These are phyloP conservation scores for Lithobates sylvaticus DNA, from an alignment of 2,797 vertebrate species.

Conservation along the genomic window DNA sequence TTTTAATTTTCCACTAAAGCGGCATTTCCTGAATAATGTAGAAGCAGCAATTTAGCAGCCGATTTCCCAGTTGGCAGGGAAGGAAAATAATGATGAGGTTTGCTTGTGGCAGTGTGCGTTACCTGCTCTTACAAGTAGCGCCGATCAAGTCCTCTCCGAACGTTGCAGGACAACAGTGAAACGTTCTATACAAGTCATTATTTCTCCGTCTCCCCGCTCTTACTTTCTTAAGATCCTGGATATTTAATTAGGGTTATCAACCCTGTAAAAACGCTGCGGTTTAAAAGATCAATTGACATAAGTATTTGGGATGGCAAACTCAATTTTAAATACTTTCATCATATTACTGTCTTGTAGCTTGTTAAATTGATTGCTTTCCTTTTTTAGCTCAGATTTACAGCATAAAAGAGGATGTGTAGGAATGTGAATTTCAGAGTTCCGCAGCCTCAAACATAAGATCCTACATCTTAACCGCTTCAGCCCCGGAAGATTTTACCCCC, in stretches of 20 bases:
- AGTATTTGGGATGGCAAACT: conserved; percentile 49
- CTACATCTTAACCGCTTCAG: neutral
- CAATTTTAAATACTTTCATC: conserved; percentile 37
- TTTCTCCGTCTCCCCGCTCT: conserved; percentile 11
- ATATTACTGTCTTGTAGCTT: conserved; percentile 33
- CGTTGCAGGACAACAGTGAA: conserved; percentile 12
- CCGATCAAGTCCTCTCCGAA: conserved; percentile 4
- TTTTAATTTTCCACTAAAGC: neutral
- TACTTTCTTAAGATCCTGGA: conserved; percentile 36
- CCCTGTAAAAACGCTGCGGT: conserved; percentile 31
- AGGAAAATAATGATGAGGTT: conserved; percentile 12
- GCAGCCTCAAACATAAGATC: neutral
- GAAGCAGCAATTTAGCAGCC: conserved; percentile 32
- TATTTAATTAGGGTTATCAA: conserved; percentile 51
- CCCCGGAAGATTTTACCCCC: no score
- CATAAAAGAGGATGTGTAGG: neutral
- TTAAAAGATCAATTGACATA: conserved; percentile 56
- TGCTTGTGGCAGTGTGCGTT: neutral
- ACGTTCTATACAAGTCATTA: conserved; percentile 29
- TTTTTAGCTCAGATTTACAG: neutral
- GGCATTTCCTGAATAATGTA: conserved; percentile 26
- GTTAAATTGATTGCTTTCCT: conserved; percentile 24
- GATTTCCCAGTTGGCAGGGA: conserved; percentile 28
- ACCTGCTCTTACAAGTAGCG: neutral
- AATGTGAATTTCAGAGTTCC: neutral